These are phyloP conservation scores for Cotesia typhae DNA, from an alignment of 1,140 invertebrate species.

Conservation along the genomic window DNA sequence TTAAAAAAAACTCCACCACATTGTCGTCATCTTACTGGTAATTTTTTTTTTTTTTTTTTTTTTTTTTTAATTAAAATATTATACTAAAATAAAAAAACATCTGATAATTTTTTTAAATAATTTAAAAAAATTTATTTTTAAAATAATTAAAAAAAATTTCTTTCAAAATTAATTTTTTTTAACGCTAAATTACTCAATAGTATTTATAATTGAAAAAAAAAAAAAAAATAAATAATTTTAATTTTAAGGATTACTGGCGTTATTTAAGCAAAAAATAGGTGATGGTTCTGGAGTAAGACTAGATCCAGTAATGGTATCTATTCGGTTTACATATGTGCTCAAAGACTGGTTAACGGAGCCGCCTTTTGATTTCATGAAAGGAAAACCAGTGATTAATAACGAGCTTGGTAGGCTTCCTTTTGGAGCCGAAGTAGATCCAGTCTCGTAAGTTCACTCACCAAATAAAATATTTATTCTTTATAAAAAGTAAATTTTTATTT, in stretches of 20 bases:
- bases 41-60: constrained; percentile 28
- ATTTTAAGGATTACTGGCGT: constrained; percentile 71
- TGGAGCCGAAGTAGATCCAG: constrained; percentile 84
- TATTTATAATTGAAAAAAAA: no score
- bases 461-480: constrained; percentile 35
- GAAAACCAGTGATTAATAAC: constrained; percentile 67
- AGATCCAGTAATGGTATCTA: constrained; percentile 77
- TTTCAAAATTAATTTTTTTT: no score
- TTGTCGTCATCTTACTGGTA: constrained; percentile 81
- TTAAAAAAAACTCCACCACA: constrained; percentile 82
- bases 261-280: constrained; percentile 84
- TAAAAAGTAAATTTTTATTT: constrained; percentile 43
- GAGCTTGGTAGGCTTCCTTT: constrained; percentile 79
- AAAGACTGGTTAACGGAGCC: constrained; percentile 77
- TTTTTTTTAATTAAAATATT: no score
- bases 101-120: no score
- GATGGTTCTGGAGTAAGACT: constrained; percentile 66
- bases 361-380: constrained; percentile 75
- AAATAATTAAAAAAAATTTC: no score
- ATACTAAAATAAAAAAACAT: no score
- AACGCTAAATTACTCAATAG: no score
- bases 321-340: constrained; percentile 84
- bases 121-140: no score
- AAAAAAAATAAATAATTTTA: neutral
- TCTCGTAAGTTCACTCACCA: constrained; percentile 63